phyloP scores from a whole-genome alignment of 2,888 invertebrate genomes.

The Halocaridina rubra region DNA sequence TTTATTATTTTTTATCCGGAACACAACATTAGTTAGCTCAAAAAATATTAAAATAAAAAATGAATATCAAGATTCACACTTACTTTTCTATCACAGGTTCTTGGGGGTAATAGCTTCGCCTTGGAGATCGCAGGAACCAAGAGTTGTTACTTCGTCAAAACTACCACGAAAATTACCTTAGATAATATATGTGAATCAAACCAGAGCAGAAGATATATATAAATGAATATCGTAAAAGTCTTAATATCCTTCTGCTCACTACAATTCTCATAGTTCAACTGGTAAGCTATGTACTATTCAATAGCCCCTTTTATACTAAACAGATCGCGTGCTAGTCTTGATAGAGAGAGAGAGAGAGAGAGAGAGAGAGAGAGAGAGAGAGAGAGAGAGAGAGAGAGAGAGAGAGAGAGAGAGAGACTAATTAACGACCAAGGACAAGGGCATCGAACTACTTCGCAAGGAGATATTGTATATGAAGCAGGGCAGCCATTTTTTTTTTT shows the following conservation, averaged over 20 bases:
- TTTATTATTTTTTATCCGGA: too few relatives aligned
- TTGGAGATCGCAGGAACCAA: too few relatives aligned
- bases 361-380: background rate
- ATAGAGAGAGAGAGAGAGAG: background rate
- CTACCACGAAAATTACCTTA: background rate
- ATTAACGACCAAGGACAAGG: background rate
- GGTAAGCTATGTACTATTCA: background rate
- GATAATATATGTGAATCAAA: background rate
- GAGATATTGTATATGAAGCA: background rate
- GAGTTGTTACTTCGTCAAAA: too few relatives aligned
- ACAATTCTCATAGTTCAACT: background rate
- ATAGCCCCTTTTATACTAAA: background rate
- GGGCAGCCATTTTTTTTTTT: too few relatives aligned
- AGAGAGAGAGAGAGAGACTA: background rate
- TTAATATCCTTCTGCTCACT: background rate
- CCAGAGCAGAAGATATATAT: background rate
- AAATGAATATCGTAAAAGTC: background rate
- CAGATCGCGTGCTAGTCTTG: background rate
- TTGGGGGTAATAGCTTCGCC: too few relatives aligned
- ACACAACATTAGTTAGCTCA: too few relatives aligned
- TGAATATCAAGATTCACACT: too few relatives aligned
- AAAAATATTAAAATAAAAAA: too few relatives aligned
- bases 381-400: background rate
- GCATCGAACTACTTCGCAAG: background rate
- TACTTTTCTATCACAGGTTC: background rate